Conservation (phyloP, 2,113 vertebrate species). For the rat (Rattus norvegicus) region GRCr8 NC_086033.1:37627501-37628000, state of each 20-base stretch:
- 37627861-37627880: conserved; percentile 42
- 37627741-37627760: conserved; percentile 62
- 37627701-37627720: conserved; percentile 25
- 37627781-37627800: neutral
- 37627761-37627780: conserved; percentile 66
- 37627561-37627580: neutral
- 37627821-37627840: conserved; percentile 65
- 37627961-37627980: neutral
- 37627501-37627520: neutral
- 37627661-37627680: conserved; percentile 28
- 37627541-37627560: neutral
- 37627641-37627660: conserved; percentile 16
- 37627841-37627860: conserved; percentile 12
- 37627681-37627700: conserved; percentile 1
- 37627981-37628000: conserved; percentile 15
- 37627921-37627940: neutral
- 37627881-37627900: conserved; percentile 25
- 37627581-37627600: neutral
- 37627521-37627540: accelerated
- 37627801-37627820: too few species aligned
- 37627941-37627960: neutral
- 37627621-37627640: conserved; percentile 8
- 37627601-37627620: neutral
- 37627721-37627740: conserved; percentile 38
- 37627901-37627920: conserved; percentile 56